Percentiles rank a stretch among this genome's conserved stretches.
These are phyloP conservation scores for Hesperophylax magnus DNA, from an alignment of 1,140 invertebrate genomes.

Conservation along the genomic window DNA sequence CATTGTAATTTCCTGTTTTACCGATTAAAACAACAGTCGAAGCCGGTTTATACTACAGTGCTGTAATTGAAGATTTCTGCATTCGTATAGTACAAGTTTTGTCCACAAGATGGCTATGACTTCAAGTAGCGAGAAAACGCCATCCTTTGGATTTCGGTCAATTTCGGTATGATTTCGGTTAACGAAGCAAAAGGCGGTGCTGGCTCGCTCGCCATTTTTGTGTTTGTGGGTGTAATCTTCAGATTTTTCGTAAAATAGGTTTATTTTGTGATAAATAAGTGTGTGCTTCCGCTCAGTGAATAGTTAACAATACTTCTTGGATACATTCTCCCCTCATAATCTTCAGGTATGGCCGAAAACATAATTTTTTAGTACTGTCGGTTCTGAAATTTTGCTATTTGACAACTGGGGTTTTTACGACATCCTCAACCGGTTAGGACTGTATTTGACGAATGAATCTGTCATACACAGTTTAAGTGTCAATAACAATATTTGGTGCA, in stretches of 20 bases:
- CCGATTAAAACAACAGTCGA: background rate
- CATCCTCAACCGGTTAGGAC: background rate
- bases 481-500: background rate
- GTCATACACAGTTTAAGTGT: background rate
- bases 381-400: slow-evolving; percentile 35
- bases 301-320: slow-evolving; percentile 9
- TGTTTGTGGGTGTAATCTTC: slow-evolving; percentile 48
- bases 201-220: slow-evolving; percentile 46
- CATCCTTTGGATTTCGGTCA: background rate
- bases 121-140: slow-evolving; percentile 37
- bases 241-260: background rate
- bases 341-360: slow-evolving; percentile 36
- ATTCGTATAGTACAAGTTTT: background rate
- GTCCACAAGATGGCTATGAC: slow-evolving; percentile 11
- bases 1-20: background rate
- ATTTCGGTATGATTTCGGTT: slow-evolving; percentile 17
- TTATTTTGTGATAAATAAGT: slow-evolving; percentile 20
- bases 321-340: slow-evolving; percentile 14
- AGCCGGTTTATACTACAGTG: no score
- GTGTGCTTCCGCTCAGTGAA: slow-evolving; percentile 24
- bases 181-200: slow-evolving; percentile 42
- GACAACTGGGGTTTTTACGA: slow-evolving; percentile 41
- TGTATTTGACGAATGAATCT: slow-evolving; percentile 14
- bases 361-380: slow-evolving; percentile 32
- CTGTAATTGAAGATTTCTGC: background rate